Base-by-base conservation (phyloP, 2,113 vertebrate genomes). In the Eupsittula cactorum region DNA sequence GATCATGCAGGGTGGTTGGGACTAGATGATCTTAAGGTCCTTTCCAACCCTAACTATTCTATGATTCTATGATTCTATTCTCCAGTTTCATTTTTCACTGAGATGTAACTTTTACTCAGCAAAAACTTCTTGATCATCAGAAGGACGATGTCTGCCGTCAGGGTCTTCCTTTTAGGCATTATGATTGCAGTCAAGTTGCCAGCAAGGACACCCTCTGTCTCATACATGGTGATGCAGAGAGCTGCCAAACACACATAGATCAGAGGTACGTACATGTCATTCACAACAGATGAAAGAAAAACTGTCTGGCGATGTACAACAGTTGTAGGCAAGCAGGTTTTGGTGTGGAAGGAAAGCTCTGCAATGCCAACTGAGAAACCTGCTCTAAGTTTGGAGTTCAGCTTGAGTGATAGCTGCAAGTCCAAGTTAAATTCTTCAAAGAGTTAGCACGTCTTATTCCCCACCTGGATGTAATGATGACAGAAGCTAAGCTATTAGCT, bases 271-370 rank as follows among this genome's bases (percentile, higher is more conserved):
- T 17, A 28, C 18, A 4, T 31, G 2, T 41, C 24, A 75, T 75
- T 69, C 39, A 57, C 41, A 80, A 44, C 12, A 95, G 69, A 94
- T 57, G 55, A 88, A 88, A 86, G 49, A 79, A 92, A 94, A 86
- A 41, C 16, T 59, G 20, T 33, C 46, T 47, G 71, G 9, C 49
- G 60, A 18, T 65, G 27, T 6, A 18, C 27, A 80, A 47, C 64
- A 52, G 31, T 29, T n/a, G 8, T 75, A 87, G 60, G 35, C 35
- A 68, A 86, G 14, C 3, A 93, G n/a, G 9, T 16, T 86, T 95
- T 92, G 31, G 55, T 68, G 31, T 31, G 76, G 55, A 86, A 20
- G 35, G 3, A 74, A 42, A 60, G 4, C 5, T 67, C 62, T 86
- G 46, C 29, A 70, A 60, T 59, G 53, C 42, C 49, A 77, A 59